Conservation (phyloP, 2,888 invertebrate species). For the Troides aeacus region DNA sequence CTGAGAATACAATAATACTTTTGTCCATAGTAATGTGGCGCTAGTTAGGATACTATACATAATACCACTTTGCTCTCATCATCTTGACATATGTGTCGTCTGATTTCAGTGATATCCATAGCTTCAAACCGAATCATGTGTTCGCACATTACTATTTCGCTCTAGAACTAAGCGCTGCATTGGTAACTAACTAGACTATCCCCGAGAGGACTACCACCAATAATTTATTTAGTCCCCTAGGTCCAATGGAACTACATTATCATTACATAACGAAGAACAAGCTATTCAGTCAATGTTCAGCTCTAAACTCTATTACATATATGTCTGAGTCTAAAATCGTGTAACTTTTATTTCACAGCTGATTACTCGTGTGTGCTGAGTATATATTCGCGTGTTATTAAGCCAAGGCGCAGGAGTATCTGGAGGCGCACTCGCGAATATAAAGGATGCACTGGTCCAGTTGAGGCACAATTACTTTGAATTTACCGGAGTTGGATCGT, state of each 20-base stretch:
- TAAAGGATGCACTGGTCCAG: neutral
- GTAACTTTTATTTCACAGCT: neutral
- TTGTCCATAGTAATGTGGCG: no score
- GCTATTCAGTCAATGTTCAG: neutral
- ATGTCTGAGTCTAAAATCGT: neutral
- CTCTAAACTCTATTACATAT: neutral
- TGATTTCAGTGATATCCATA: no score
- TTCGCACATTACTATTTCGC: no score
- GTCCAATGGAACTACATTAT: slow-evolving; percentile 21
- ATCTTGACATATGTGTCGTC: no score
- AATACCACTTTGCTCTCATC: no score
- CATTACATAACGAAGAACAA: neutral
- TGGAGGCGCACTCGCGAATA: neutral
- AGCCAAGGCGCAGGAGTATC: neutral
- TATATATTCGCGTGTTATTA: neutral
- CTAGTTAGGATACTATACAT: no score
- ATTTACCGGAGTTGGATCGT: neutral
- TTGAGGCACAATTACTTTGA: neutral
- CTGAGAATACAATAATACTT: no score
- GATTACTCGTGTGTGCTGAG: neutral
- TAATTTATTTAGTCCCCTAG: neutral
- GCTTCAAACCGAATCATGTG: no score
- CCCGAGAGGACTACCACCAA: neutral
- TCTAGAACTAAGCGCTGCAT: no score
- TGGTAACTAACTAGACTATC: no score